Conservation (phyloP, 2,888 invertebrate species). For the Thyatira batis region DNA sequence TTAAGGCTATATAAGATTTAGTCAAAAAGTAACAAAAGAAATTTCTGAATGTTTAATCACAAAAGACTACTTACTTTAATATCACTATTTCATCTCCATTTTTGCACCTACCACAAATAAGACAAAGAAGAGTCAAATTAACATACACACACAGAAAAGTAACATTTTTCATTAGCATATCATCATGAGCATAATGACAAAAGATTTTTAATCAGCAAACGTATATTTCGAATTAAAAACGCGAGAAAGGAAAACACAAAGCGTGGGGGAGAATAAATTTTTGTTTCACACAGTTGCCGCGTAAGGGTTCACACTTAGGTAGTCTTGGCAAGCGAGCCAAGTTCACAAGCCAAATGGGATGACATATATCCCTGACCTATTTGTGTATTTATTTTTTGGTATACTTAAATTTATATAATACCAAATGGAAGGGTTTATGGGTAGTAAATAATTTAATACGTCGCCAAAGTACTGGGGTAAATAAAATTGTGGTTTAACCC, state of each 20-base stretch:
- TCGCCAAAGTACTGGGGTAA: no score
- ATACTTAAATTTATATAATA: constrained; percentile 29
- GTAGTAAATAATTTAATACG: not conserved
- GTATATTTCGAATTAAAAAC: constrained; percentile 27
- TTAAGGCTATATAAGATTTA: not conserved
- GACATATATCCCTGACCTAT: constrained; percentile 55
- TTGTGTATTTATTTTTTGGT: constrained; percentile 36
- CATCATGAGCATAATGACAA: constrained; percentile 20
- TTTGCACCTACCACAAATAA: no score
- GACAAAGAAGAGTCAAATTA: no score
- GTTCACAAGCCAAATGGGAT: constrained; percentile 58
- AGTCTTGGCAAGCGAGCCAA: constrained; percentile 48
- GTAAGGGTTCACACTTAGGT: constrained; percentile 4
- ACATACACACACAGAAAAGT: not conserved
- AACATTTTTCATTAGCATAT: constrained; percentile 14
- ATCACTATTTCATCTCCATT: no score
- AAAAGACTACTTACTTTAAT: no score
- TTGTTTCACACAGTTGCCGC: constrained; percentile 18
- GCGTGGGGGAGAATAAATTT: constrained; percentile 36
- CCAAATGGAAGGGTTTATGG: constrained; percentile 6
- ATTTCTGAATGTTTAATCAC: no score
- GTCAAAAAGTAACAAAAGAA: no score
- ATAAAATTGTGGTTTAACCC: no score
- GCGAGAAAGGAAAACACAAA: constrained; percentile 35
- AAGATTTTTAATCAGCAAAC: constrained; percentile 43